Evolutionary conservation across 2,797 vertebrate species (phyloP).

Genomic region (Rousettus madagascariensis): DNA sequence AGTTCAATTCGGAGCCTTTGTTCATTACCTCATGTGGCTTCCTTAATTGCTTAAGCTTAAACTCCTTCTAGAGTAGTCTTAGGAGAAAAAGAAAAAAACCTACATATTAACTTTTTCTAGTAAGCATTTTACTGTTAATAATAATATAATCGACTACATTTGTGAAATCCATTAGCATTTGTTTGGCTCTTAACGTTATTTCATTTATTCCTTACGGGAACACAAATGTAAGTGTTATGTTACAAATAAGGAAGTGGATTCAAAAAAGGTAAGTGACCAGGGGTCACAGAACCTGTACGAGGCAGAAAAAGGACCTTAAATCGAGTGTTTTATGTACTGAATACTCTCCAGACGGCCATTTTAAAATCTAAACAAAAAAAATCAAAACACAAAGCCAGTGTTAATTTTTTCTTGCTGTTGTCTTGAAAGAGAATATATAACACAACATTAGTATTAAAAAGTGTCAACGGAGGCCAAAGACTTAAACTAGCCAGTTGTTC

Average conservation of each 20-base stretch:
- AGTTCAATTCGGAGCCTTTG: neutral
- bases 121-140: neutral
- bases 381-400: neutral
- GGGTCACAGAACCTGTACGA: neutral
- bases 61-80: neutral
- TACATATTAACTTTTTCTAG: neutral
- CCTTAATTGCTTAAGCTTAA: neutral
- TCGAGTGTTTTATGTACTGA: neutral
- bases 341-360: neutral
- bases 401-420: neutral
- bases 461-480: neutral
- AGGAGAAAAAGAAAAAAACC: no score
- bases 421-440: neutral
- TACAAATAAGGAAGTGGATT: neutral
- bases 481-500: neutral
- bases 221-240: neutral
- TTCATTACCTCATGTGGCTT: neutral
- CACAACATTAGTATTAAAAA: neutral
- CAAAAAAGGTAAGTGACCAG: neutral
- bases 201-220: neutral
- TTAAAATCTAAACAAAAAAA: conserved; percentile 18
- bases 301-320: neutral
- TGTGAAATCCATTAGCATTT: neutral
- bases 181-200: neutral
- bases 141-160: neutral